phyloP scores from a whole-genome alignment of 2,113 vertebrate genomes.

The Lichenostomus cassidix region DNA sequence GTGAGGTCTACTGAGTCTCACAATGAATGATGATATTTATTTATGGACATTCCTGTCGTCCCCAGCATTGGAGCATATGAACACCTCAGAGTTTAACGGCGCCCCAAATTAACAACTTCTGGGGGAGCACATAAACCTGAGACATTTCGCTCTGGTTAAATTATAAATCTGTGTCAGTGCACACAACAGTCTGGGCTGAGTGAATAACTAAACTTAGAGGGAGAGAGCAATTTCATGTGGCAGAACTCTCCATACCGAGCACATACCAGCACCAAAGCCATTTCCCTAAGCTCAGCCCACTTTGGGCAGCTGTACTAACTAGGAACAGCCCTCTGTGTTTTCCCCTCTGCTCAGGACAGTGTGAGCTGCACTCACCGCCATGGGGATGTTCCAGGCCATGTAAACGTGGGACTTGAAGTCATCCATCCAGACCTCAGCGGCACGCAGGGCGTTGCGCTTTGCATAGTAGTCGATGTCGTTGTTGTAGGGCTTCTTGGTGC shows the following conservation, averaged over 20 bases:
- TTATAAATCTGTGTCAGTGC: neutral
- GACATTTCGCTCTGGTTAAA: neutral
- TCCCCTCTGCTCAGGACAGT: neutral
- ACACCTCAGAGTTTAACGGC: constrained; percentile 21
- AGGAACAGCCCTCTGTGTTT: rapidly evolving
- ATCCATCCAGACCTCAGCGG: constrained; percentile 98
- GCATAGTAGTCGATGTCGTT: constrained; percentile 98
- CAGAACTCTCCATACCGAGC: neutral
- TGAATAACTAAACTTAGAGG: neutral
- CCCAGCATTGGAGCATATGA: neutral
- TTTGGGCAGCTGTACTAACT: rapidly evolving
- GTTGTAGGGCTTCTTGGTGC: constrained; percentile 98
- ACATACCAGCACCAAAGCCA: neutral
- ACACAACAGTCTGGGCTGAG: neutral
- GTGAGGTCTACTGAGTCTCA: neutral
- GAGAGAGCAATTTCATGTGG: neutral
- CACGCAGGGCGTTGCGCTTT: constrained; percentile 92
- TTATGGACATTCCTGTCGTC: constrained; percentile 2
- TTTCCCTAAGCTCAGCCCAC: neutral
- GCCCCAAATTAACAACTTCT: constrained; percentile 17
- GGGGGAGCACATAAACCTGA: constrained; percentile 11
- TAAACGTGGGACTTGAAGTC: constrained; percentile 97
- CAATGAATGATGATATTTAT: neutral
- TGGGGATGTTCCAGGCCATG: constrained; percentile 99
- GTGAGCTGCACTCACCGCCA: constrained; percentile 81